Evolutionary conservation across 2,113 vertebrate species (phyloP).

Genomic region (Mesitornis unicolor): DNA sequence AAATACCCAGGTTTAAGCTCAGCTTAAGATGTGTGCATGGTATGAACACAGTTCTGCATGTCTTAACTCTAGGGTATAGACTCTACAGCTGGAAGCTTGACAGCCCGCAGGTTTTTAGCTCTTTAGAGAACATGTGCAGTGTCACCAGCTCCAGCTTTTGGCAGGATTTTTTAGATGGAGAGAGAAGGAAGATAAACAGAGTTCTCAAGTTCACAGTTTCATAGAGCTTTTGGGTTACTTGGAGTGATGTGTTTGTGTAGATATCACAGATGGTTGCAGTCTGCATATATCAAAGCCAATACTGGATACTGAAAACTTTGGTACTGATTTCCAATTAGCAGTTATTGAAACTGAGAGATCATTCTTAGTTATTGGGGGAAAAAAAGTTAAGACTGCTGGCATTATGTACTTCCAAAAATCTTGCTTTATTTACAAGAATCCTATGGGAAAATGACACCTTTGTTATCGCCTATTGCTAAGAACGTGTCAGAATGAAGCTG

Average conservation of each 20-base stretch:
- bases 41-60: not conserved
- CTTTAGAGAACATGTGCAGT: not conserved
- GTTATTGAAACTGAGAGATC: not conserved
- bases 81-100: not conserved
- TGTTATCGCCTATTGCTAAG: not conserved
- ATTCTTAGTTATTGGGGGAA: not conserved
- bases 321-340: not conserved
- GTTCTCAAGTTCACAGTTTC: not conserved
- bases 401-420: too few species aligned
- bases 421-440: not conserved
- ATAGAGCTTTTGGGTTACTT: not conserved
- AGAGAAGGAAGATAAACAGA: not conserved
- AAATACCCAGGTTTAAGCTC: not conserved
- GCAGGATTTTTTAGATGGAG: not conserved
- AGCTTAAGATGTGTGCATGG: not conserved
- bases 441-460: not conserved
- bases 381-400: not conserved
- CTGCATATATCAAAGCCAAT: not conserved
- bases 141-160: not conserved
- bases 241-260: not conserved
- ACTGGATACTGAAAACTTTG: not conserved
- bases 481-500: not conserved
- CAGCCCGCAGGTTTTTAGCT: not conserved
- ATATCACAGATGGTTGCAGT: not conserved
- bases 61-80: not conserved